A percentile compares a stretch with the other conserved stretches of the same genome.
phyloP scores from a whole-genome alignment of 2,888 invertebrate genomes.

The Onchidella celtica region DNA sequence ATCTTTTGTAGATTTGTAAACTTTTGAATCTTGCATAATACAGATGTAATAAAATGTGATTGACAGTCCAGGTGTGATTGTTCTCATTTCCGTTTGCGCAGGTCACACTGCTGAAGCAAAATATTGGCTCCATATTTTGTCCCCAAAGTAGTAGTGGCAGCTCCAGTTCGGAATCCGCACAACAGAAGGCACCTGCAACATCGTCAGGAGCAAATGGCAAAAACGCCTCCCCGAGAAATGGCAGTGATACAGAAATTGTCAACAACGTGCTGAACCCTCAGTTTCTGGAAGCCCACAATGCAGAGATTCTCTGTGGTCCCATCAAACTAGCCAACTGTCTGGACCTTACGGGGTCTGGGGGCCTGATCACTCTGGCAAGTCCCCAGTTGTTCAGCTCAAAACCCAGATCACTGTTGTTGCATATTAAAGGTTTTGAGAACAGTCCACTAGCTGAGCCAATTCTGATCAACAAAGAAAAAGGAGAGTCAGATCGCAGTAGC shows the following conservation, averaged over 20 bases:
- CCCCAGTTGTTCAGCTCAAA: conserved; percentile 82
- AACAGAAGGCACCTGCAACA: background rate
- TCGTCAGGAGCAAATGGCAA: background rate
- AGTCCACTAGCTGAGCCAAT: conserved; percentile 40
- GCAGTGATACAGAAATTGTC: background rate
- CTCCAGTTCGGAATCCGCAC: background rate
- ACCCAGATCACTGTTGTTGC: conserved; percentile 77
- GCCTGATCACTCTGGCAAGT: conserved; percentile 91
- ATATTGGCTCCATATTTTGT: conserved; percentile 82
- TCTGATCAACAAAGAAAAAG: conserved; percentile 37
- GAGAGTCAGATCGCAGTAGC: conserved; percentile 22
- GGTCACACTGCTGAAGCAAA: conserved; percentile 86
- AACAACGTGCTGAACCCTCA: conserved; percentile 81
- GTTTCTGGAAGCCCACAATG: conserved; percentile 92
- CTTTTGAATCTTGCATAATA: too few relatives aligned
- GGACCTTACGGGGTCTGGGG: conserved; percentile 91
- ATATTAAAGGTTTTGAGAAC: conserved; percentile 74
- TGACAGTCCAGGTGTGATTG: too few relatives aligned
- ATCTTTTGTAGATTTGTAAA: too few relatives aligned
- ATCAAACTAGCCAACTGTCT: conserved; percentile 89
- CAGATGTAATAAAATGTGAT: too few relatives aligned
- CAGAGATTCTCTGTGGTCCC: conserved; percentile 94
- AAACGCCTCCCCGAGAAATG: background rate
- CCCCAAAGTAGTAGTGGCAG: conserved; percentile 27
- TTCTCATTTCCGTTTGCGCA: too few relatives aligned